These are phyloP conservation scores for Eucidaris tribuloides DNA, from an alignment of 35 echinoderm and acorn worm species.

Conservation along the genomic window DNA sequence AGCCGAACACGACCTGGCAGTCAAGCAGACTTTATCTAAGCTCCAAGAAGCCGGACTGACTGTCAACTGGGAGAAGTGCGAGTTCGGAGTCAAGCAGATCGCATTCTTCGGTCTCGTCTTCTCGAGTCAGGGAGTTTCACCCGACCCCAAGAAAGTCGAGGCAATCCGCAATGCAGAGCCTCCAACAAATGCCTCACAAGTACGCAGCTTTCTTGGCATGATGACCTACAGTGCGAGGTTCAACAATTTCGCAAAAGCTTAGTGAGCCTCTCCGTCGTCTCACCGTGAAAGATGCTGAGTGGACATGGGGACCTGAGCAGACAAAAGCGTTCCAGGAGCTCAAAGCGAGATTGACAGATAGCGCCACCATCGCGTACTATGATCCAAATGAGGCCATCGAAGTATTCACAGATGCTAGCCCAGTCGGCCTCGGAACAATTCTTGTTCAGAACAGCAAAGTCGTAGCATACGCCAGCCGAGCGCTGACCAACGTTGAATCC, in stretches of 20 bases:
- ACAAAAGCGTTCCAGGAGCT: not conserved
- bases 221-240: constrained; percentile 26
- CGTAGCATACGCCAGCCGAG: constrained; percentile 35
- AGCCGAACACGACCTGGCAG: constrained; percentile 9
- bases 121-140: constrained; percentile 34
- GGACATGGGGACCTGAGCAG: not conserved
- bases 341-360: not conserved
- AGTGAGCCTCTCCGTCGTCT: constrained; percentile 35
- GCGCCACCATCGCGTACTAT: constrained; percentile 21
- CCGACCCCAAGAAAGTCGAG: constrained; percentile 60
- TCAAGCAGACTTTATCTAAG: not conserved
- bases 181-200: constrained; percentile 36
- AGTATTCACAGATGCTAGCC: constrained; percentile 47
- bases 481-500: constrained; percentile 34
- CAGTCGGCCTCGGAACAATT: constrained; percentile 34
- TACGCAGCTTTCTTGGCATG: constrained; percentile 73
- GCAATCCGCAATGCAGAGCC: constrained; percentile 8
- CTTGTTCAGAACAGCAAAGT: constrained; percentile 9
- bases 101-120: constrained; percentile 62
- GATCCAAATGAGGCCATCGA: constrained; percentile 1
- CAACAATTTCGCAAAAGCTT: constrained; percentile 28
- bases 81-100: constrained; percentile 34
- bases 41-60: constrained; percentile 37
- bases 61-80: constrained; percentile 49
- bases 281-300: constrained; percentile 8